These are phyloP conservation scores for Agrotis ipsilon DNA, from an alignment of 2,888 invertebrate species.

Conservation along the genomic window DNA sequence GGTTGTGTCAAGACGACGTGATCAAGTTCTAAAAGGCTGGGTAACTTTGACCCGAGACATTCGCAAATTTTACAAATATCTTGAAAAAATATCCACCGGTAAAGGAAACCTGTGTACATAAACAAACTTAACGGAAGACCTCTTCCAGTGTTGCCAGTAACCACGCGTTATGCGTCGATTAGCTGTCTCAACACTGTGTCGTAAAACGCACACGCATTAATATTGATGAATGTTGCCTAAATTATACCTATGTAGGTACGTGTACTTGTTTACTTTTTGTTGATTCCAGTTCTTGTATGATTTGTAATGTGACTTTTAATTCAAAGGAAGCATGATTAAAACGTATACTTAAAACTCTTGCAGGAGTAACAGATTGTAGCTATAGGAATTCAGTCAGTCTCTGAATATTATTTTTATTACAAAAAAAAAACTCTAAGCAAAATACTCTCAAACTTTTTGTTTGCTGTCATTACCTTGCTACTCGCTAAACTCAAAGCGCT, in stretches of 20 bases:
- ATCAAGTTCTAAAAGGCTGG: too few relatives aligned
- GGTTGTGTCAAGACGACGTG: too few relatives aligned
- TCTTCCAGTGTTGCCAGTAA: constrained; percentile 40
- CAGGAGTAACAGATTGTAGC: not conserved
- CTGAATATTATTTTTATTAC: too few relatives aligned
- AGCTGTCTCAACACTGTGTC: constrained; percentile 46
- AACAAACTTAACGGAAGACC: constrained; percentile 47
- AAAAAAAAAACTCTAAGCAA: too few relatives aligned
- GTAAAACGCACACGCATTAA: constrained; percentile 46
- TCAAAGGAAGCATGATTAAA: not conserved
- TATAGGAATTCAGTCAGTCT: not conserved
- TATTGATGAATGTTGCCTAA: constrained; percentile 46
- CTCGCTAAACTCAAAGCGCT: too few relatives aligned
- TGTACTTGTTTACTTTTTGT: constrained; percentile 7
- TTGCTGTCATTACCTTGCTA: too few relatives aligned
- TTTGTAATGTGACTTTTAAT: constrained; percentile 8
- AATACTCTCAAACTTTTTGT: too few relatives aligned
- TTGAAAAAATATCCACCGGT: too few relatives aligned
- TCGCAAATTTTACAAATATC: too few relatives aligned
- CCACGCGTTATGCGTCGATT: constrained; percentile 46
- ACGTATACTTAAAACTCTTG: not conserved
- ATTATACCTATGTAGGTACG: constrained; percentile 2
- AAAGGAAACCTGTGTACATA: constrained; percentile 34
- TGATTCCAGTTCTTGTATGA: constrained; percentile 7
- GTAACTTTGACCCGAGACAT: too few relatives aligned